Evolutionary conservation across 2,797 vertebrate genomes (phyloP).

Genomic region (Cirrhinus mrigala): DNA sequence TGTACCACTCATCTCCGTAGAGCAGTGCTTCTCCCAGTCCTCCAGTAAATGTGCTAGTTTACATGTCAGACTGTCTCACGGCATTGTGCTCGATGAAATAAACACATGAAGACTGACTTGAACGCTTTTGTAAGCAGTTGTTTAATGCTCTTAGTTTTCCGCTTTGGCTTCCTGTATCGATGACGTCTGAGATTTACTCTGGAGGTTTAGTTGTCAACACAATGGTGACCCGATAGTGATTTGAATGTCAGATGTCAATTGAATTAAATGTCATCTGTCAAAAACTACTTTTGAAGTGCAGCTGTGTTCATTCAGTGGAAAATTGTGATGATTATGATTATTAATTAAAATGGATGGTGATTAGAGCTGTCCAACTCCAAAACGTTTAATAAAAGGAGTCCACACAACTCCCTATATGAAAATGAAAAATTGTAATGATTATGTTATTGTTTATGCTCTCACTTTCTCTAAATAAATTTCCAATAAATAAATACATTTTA

Average conservation of each 20-base stretch:
- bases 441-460: not conserved
- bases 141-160: conserved; percentile 46
- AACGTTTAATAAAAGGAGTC: not conserved
- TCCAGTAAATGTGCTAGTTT: conserved; percentile 43
- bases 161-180: conserved; percentile 67
- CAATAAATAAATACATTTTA: too few species aligned
- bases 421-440: not conserved
- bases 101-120: conserved; percentile 18
- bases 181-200: conserved; percentile 58
- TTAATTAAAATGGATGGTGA: not conserved
- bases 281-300: conserved; percentile 63
- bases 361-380: not conserved
- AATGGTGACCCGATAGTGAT: conserved; percentile 71
- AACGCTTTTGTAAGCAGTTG: conserved; percentile 30
- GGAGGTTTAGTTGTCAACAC: conserved; percentile 66
- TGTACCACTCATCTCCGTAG: conserved; percentile 75
- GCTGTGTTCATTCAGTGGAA: conserved; percentile 27
- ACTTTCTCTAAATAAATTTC: not conserved
- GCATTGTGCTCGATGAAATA: not conserved
- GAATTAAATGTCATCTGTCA: conserved; percentile 84
- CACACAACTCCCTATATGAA: not conserved
- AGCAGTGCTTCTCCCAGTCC: conserved; percentile 59
- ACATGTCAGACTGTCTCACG: conserved; percentile 28
- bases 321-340: not conserved
- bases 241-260: conserved; percentile 83